These are phyloP conservation scores for Cyprinodon diabolis DNA, from an alignment of 2,797 vertebrate species.

Conservation along the genomic window DNA sequence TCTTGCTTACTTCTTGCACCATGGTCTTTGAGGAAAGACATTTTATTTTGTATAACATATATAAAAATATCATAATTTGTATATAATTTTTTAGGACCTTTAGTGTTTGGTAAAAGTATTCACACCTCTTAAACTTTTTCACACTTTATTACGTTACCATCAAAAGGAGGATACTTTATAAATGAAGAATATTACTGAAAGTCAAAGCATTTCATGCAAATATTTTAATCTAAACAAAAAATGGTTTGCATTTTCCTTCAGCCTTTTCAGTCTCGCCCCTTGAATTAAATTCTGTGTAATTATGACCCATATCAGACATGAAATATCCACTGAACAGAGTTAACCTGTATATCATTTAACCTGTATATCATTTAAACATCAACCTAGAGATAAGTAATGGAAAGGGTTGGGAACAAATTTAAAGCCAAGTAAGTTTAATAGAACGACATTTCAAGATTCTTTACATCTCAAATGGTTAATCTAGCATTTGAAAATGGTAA, in stretches of 20 bases:
- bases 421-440: background rate
- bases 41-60: too few relatives aligned
- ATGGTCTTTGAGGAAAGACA: too few relatives aligned
- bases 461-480: background rate
- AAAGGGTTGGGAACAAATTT: background rate
- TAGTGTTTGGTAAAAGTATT: background rate
- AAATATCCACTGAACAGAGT: background rate
- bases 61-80: too few relatives aligned
- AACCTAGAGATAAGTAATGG: background rate
- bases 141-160: background rate
- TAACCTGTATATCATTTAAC: background rate
- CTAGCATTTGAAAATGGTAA: too few relatives aligned
- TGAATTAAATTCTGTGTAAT: background rate
- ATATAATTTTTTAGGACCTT: background rate
- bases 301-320: background rate
- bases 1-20: too few relatives aligned
- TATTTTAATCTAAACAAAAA: background rate
- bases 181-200: background rate
- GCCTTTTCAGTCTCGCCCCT: background rate
- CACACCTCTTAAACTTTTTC: background rate
- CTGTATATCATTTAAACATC: background rate
- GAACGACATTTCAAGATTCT: background rate
- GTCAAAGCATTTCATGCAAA: background rate
- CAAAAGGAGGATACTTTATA: background rate
- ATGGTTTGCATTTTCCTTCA: background rate